Evolutionary conservation across 2,888 invertebrate species (phyloP), one percentile per base, ranked within the genome.

Genomic region (Chymomyza amoena): DNA sequence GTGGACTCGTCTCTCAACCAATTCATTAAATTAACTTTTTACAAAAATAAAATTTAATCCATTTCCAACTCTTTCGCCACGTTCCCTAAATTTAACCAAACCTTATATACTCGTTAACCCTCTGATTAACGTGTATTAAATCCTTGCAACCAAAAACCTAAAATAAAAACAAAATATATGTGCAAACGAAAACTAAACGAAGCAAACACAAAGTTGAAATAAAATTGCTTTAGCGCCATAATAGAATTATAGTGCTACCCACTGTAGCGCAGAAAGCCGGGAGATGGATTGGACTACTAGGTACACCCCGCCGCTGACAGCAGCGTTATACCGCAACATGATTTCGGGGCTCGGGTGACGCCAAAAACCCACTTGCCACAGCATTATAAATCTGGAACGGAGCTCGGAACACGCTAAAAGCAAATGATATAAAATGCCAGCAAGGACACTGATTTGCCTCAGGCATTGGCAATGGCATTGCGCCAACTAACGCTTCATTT

Each of bases 181-280:
- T 73, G 76, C 77, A 82, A 79, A 73, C 73, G 79, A 79, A 78
- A 76, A 76, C 78, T 69, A 72, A 80, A 71, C 78, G 76, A 13
- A 68, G 72, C 66, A 56, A 56, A 45, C 60, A 67, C 51, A 36
- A 62, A 74, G 79, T 70, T 72, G 70, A 75, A 76, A 80, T 80
- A 78, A 81, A 84, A 84, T 86, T 80, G 80, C 84, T 80, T 79
- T 79, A 82, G 76, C 77, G 76, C 75, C 80, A 82, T 85, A 85
- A 85, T 86, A 81, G 79, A 84, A 85, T 84, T 84, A 84, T 79
- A 78, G 80, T 80, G 86, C 39, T 45, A 13, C 68, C 70, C 75
- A 78, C 84, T 81, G 76, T 71, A 72, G 51, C 10, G 32, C 32
- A 28, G 52, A 60, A 61, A 60, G n/a, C 32, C 13, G 25, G 9